phyloP scores from a whole-genome alignment of 2,888 invertebrate genomes.

The Archips crataeganus region DNA sequence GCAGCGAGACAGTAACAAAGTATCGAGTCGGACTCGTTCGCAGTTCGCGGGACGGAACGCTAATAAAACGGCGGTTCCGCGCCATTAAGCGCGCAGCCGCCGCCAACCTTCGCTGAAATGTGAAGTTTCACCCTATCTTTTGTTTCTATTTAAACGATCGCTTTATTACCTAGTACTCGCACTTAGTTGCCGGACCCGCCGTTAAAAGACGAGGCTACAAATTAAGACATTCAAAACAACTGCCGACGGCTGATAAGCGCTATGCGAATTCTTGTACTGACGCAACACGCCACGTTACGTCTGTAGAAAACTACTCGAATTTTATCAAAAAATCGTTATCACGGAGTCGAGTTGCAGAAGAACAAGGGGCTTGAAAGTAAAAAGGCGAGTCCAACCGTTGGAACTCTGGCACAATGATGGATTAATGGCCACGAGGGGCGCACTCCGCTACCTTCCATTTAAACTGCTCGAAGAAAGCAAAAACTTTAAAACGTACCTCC shows the following conservation, averaged over 20 bases:
- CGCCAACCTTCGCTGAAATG: conserved; percentile 44
- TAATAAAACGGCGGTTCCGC: conserved; percentile 61
- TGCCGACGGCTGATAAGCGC: conserved; percentile 35
- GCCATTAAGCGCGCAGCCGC: conserved; percentile 61
- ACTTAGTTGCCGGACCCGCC: conserved; percentile 9
- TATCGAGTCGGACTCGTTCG: conserved; percentile 34
- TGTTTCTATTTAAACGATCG: conserved; percentile 42
- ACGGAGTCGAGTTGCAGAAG: conserved; percentile 12
- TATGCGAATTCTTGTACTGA: not conserved
- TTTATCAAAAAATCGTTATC: conserved; percentile 22
- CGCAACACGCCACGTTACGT: not conserved
- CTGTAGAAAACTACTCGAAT: conserved; percentile 5
- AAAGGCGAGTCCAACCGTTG: conserved; percentile 30
- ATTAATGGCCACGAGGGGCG: conserved; percentile 63
- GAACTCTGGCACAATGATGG: conserved; percentile 67
- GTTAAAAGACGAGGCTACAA: conserved; percentile 1
- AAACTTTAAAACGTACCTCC: conserved; percentile 59
- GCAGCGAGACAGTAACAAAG: conserved; percentile 25
- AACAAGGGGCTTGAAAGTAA: conserved; percentile 24
- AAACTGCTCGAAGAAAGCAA: conserved; percentile 56
- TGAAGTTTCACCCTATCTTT: conserved; percentile 46
- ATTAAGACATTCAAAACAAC: conserved; percentile 33
- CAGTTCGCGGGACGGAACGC: conserved; percentile 43
- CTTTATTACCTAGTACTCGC: conserved; percentile 16
- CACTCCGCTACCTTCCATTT: conserved; percentile 57